phyloP scores from a whole-genome alignment of 2,888 invertebrate genomes.

The Mimachlamys varia region DNA sequence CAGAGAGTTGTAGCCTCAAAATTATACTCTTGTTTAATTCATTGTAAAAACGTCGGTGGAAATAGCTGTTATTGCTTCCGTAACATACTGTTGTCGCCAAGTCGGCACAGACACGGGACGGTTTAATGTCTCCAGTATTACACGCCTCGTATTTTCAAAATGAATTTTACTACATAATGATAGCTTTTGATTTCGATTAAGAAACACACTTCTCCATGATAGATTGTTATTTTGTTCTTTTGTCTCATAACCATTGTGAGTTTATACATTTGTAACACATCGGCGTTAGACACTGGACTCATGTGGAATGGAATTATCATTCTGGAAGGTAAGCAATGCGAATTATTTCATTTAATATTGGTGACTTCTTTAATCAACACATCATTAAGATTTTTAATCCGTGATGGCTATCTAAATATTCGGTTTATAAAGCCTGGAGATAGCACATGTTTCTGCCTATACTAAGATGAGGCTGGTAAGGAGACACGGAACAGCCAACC shows the following conservation, averaged over 20 bases:
- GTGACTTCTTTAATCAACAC: neutral
- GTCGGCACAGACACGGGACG: neutral
- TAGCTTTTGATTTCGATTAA: neutral
- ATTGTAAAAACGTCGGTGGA: neutral
- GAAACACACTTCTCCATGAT: neutral
- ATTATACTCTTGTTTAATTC: conserved; percentile 18
- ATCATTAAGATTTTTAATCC: neutral
- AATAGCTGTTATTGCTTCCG: neutral
- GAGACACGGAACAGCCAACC: neutral
- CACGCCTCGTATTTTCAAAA: neutral
- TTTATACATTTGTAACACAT: neutral
- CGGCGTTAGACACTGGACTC: neutral
- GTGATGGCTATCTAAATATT: neutral
- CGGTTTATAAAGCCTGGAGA: neutral
- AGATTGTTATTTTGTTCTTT: neutral
- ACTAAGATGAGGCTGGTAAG: neutral
- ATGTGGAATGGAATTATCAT: neutral
- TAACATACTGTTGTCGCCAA: neutral
- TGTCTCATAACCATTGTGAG: neutral
- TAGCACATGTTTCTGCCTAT: neutral
- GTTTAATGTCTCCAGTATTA: neutral
- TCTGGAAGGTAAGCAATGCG: neutral
- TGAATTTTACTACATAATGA: conserved; percentile 3
- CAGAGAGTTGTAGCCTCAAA: neutral
- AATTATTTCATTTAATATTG: neutral